Conservation (phyloP, 2,113 vertebrate genomes). For the Urocitellus parryii region DNA sequence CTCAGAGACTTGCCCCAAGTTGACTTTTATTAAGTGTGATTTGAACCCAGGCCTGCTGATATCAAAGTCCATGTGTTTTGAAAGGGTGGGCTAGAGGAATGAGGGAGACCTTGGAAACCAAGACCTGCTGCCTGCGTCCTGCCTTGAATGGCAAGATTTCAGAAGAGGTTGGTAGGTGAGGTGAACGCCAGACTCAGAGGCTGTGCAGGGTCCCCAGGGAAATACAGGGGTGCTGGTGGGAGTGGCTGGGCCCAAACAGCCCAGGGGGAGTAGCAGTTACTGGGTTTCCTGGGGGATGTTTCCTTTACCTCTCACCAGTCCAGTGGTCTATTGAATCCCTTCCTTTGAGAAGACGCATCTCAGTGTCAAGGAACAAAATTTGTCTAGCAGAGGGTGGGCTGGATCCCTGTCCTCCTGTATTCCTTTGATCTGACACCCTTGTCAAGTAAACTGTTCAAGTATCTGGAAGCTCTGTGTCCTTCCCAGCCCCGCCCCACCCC, state of each 20-base stretch:
- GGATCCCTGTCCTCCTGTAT: neutral
- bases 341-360: neutral
- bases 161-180: neutral
- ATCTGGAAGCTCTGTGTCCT: neutral
- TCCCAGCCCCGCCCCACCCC: neutral
- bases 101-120: fast-evolving
- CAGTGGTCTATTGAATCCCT: fast-evolving
- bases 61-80: neutral
- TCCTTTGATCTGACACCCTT: neutral
- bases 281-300: neutral
- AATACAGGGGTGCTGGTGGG: neutral
- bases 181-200: neutral
- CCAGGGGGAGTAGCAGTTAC: too few species aligned
- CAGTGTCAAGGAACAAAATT: neutral
- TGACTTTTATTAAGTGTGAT: neutral
- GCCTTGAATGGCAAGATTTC: fast-evolving
- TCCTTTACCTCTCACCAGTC: neutral
- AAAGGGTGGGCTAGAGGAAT: neutral
- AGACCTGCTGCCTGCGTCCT: neutral
- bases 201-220: fast-evolving
- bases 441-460: neutral
- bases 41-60: neutral
- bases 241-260: neutral
- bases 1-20: neutral
- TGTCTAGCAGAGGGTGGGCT: neutral